Percentiles rank a stretch among this genome's conserved stretches.
Evolutionary conservation across 1,140 invertebrate species (phyloP).

Genomic region (Cyclargus thomasi): DNA sequence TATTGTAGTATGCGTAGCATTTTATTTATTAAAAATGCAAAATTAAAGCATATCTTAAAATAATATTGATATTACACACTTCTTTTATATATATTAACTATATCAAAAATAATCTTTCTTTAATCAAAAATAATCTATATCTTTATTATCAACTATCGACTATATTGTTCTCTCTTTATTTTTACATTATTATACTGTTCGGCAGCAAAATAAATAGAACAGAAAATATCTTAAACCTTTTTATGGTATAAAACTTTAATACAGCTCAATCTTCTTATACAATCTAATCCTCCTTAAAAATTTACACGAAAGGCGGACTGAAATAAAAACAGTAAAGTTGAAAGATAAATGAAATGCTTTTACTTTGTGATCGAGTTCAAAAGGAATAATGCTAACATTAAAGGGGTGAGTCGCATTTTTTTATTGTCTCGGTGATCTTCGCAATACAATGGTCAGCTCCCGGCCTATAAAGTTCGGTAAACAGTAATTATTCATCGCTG

Average conservation of each 20-base stretch:
- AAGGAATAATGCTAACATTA: neutral
- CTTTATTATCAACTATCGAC: no score
- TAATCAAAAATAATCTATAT: no score
- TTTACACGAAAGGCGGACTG: neutral
- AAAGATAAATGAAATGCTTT: neutral
- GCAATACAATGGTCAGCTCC: constrained; percentile 11
- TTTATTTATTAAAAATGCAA: no score
- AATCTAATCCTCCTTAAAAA: neutral
- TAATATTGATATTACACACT: no score
- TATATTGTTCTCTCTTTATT: no score
- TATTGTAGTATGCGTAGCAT: no score
- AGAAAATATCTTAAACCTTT: neutral
- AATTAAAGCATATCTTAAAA: no score
- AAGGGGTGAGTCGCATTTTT: neutral
- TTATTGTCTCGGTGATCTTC: neutral
- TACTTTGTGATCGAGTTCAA: neutral
- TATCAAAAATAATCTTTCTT: no score
- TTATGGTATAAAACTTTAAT: neutral
- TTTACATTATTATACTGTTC: neutral
- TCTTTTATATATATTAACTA: no score
- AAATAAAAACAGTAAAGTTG: neutral
- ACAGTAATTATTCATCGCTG: constrained; percentile 51
- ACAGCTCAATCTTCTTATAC: neutral
- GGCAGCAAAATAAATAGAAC: neutral
- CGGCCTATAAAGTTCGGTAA: constrained; percentile 49